A percentile compares a stretch with the other conserved stretches of the same genome.
Conservation (phyloP, 2,797 vertebrate genomes). For the Choloepus didactylus region DNA sequence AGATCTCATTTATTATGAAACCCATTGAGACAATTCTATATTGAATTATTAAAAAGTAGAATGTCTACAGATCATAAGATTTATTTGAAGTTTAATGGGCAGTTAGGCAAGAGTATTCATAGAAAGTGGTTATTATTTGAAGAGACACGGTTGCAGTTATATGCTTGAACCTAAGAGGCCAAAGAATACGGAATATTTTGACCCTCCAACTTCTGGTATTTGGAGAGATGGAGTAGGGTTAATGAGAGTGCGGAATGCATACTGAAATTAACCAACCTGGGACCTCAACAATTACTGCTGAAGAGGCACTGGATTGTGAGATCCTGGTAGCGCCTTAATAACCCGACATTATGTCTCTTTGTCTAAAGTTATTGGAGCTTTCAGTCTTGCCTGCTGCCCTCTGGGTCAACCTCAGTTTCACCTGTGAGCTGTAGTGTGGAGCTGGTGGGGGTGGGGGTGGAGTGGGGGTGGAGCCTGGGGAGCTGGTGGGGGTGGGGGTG, state of each 20-base stretch:
- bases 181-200: background rate
- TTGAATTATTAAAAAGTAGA: conserved; percentile 72
- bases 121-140: conserved; percentile 65
- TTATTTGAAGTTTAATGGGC: conserved; percentile 61
- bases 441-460: background rate
- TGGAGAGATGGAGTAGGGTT: background rate
- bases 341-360: background rate
- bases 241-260: background rate
- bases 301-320: background rate
- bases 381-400: background rate
- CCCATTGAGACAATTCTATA: conserved; percentile 58
- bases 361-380: background rate
- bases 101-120: conserved; percentile 60
- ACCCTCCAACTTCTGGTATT: background rate
- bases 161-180: background rate
- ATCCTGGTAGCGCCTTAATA: background rate
- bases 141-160: too few relatives aligned
- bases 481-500: too few relatives aligned
- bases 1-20: conserved; percentile 64
- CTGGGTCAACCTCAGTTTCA: background rate
- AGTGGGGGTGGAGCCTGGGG: too few relatives aligned
- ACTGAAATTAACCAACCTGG: background rate
- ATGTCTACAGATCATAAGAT: conserved; percentile 21
- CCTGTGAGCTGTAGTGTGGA: background rate
- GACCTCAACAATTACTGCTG: background rate